Evolutionary conservation across 2,797 vertebrate genomes (phyloP).

Genomic region (Kryptopterus vitreolus): DNA sequence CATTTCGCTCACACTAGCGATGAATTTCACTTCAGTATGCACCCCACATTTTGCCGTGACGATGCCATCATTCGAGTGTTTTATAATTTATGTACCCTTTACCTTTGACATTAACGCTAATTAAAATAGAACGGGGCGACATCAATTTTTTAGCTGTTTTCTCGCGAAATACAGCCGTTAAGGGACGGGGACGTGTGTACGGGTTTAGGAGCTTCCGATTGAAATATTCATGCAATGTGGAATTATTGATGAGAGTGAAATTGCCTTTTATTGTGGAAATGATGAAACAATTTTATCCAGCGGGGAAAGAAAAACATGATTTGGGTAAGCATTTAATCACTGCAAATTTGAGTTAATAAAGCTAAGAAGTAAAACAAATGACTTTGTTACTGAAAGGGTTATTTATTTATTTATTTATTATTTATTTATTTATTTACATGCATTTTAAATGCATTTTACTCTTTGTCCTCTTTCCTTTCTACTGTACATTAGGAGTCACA

Average conservation of each 20-base stretch:
- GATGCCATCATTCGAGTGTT: neutral
- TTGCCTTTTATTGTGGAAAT: neutral
- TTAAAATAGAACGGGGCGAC: neutral
- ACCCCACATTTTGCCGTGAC: neutral
- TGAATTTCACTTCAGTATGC: neutral
- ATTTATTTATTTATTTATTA: neutral
- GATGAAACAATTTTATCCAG: too few relatives aligned
- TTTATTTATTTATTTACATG: neutral
- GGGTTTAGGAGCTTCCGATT: neutral
- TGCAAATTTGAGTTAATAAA: neutral
- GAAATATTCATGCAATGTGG: constrained; percentile 13
- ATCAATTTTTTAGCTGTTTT: neutral
- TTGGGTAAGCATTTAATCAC: neutral
- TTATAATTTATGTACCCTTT: neutral
- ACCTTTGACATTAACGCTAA: neutral
- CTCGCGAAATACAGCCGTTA: neutral
- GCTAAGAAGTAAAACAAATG: neutral
- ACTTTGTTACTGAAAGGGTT: neutral
- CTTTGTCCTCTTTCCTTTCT: neutral
- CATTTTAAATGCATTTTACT: neutral
- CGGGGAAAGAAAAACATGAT: neutral
- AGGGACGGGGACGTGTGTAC: too few relatives aligned
- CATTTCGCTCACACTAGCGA: neutral
- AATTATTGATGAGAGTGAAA: constrained; percentile 11
- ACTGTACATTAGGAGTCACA: too few relatives aligned